Evolutionary conservation across 2,113 vertebrate genomes (phyloP), one percentile per base, ranked within the genome.

Genomic region (Odocoileus virginianus): DNA sequence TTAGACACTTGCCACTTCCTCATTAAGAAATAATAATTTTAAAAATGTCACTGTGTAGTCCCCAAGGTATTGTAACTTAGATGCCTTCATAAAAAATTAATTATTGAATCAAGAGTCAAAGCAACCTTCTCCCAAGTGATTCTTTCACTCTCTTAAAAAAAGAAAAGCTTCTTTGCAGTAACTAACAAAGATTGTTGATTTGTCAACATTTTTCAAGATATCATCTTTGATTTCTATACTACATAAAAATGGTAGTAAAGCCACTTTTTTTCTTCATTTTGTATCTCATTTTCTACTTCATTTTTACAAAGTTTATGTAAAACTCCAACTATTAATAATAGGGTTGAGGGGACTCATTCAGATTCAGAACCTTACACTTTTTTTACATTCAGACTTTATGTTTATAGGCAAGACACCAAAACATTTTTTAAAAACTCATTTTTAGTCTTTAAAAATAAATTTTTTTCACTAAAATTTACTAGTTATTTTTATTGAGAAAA

Each of bases 21-120:
- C 58, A 93, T 94, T 86, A 97, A 97, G 64, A 92, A 97, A 84
- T 92, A 87, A 95, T 60, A 50, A 54, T 79, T 11, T 6, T 57
- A 25, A 67, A 78, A 54, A 87, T 94, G 89, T 97, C 86, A 96
- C 27, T 95, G 30, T 95, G 87, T 88, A 94, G 13, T 96, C 89
- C 86, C 76, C 76, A 83, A 64, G 55, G 97, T 87, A 94, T 19
- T 97, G 85, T 96, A 85, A 76, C 64, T 76, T 97, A 96, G 64
- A 89, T 94, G 33, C 85, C 93, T 97, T 98, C 96, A 93, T 98
- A 85, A 98, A 97, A 97, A 88, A 97, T 95, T 94, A 96, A 97
- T 92, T 88, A 47, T 55, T 92, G 87, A 92, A 82, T 94, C 64
- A 95, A 79, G 40, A 96, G 27, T 50, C 78, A 95, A 91, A 96